phyloP scores from a whole-genome alignment of 2,797 vertebrate species.

The Sebastolobus alascanus region DNA sequence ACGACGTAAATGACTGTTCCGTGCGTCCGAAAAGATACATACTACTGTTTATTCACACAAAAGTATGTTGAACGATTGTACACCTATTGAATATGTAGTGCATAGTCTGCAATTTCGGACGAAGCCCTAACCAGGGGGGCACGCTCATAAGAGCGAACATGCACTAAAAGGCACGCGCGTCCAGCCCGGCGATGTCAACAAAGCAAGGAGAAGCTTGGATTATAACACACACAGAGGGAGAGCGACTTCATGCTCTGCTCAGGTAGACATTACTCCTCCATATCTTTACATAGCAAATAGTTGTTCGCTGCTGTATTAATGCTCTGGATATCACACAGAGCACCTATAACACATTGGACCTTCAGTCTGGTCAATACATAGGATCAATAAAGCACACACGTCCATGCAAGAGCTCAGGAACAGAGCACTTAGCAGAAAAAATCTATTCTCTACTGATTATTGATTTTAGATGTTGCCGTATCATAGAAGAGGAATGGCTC shows the following conservation, averaged over 20 bases:
- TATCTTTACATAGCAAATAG: not conserved
- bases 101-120: too few relatives aligned
- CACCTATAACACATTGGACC: constrained; percentile 29
- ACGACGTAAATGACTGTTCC: not conserved
- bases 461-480: constrained; percentile 29
- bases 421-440: constrained; percentile 36
- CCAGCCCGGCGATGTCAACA: not conserved
- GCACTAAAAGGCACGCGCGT: not conserved
- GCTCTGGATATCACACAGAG: not conserved
- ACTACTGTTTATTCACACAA: not conserved
- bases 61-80: not conserved
- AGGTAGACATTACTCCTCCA: not conserved
- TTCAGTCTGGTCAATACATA: constrained; percentile 38
- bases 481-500: constrained; percentile 10
- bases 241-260: not conserved
- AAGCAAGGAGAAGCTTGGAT: not conserved
- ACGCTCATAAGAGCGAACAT: not conserved
- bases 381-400: constrained; percentile 55
- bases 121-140: too few relatives aligned
- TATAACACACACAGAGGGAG: not conserved
- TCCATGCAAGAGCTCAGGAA: constrained; percentile 20
- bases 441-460: constrained; percentile 41
- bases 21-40: not conserved
- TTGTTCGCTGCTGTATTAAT: not conserved
- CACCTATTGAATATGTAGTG: not conserved